Conservation (phyloP, 1,140 invertebrate genomes). For the Caerostris extrusa region DNA sequence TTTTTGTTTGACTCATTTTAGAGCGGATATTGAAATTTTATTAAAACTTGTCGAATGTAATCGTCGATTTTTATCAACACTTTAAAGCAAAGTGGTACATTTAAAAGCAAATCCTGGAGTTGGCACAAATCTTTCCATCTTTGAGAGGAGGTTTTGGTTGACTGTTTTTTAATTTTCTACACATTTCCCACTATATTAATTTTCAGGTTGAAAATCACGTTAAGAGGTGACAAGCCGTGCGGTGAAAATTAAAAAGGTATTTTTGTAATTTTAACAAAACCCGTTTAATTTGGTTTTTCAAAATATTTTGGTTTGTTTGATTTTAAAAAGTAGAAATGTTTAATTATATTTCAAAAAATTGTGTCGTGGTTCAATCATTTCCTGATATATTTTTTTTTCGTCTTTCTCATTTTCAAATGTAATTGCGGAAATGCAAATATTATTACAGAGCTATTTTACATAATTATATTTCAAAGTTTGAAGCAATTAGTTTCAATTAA, state of each 20-base stretch:
- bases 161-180: background rate
- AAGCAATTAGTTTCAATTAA: too few species aligned
- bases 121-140: background rate
- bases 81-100: background rate
- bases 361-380: too few species aligned
- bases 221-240: background rate
- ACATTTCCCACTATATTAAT: background rate
- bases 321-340: background rate
- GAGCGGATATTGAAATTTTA: conserved; percentile 34
- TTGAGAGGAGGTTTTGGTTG: background rate
- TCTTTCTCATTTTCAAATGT: too few species aligned
- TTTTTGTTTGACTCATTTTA: background rate
- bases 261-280: background rate
- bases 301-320: background rate
- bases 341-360: background rate
- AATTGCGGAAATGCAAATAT: too few species aligned
- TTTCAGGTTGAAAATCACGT: background rate
- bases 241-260: background rate
- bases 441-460: too few species aligned
- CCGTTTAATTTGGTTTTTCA: background rate
- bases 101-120: background rate
- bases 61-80: background rate
- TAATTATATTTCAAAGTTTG: too few species aligned
- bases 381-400: too few species aligned
- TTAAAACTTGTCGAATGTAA: background rate